These are phyloP conservation scores for Solea senegalensis DNA, from an alignment of 2,113 vertebrate genomes.

Conservation along the genomic window DNA sequence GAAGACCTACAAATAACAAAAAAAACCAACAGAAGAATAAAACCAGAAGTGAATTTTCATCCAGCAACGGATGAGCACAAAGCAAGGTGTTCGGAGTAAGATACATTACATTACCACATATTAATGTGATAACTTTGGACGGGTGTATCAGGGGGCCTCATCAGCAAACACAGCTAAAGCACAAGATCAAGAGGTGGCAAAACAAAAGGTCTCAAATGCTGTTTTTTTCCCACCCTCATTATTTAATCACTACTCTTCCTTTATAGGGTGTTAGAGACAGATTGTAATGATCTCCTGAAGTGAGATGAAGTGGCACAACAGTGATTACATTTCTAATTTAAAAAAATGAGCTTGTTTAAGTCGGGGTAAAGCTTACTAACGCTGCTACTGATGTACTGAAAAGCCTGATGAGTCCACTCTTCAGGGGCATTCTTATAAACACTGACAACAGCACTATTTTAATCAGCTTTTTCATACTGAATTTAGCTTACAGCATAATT, in stretches of 20 bases:
- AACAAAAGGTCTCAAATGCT: constrained; percentile 26
- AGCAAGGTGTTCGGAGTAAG: constrained; percentile 2
- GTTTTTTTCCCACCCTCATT: constrained; percentile 35
- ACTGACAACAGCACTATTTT: constrained; percentile 16
- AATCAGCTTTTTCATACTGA: constrained; percentile 35
- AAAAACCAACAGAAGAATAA: not conserved
- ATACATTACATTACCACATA: constrained; percentile 8
- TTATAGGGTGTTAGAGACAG: constrained; percentile 41
- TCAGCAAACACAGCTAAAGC: constrained; percentile 56
- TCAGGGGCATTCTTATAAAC: constrained; percentile 35
- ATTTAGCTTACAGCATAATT: constrained; percentile 17
- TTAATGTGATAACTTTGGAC: constrained; percentile 33
- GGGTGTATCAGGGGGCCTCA: constrained; percentile 35
- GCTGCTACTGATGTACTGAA: constrained; percentile 14
- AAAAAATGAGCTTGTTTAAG: constrained; percentile 26
- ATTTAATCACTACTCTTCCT: constrained; percentile 43
- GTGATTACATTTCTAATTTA: constrained; percentile 66
- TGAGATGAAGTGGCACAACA: constrained; percentile 30
- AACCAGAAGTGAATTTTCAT: not conserved
- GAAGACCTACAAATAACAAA: constrained; percentile 84
- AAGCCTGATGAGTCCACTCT: constrained; percentile 36
- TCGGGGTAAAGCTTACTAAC: constrained; percentile 14
- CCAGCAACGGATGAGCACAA: not conserved
- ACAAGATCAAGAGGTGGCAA: constrained; percentile 44
- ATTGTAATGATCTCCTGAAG: constrained; percentile 38